These are phyloP conservation scores for Aplodontia rufa DNA, from an alignment of 2,113 vertebrate genomes.

Conservation along the genomic window DNA sequence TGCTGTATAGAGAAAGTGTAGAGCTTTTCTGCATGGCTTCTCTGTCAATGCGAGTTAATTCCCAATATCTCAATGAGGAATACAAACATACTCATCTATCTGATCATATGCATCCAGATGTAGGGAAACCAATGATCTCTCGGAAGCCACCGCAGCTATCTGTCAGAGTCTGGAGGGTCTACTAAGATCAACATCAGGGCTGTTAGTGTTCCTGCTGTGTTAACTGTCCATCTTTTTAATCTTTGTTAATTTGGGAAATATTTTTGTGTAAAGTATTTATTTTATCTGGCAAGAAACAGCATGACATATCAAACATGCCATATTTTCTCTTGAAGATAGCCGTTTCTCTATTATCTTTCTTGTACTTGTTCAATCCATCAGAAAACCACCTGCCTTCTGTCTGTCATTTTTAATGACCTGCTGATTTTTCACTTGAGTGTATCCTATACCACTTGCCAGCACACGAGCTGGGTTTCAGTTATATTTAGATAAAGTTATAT, in stretches of 20 bases:
- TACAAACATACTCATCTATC: not conserved
- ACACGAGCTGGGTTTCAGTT: not conserved
- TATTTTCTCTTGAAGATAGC: not conserved
- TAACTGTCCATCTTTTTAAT: conserved; percentile 9
- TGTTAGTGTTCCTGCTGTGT: not conserved
- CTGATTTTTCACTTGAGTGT: not conserved
- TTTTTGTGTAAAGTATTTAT: not conserved
- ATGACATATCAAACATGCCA: not conserved
- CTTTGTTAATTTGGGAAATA: conserved; percentile 38
- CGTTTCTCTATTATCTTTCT: not conserved
- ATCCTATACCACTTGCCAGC: not conserved
- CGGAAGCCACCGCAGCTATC: not conserved
- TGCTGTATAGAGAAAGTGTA: not conserved
- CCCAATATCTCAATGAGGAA: not conserved
- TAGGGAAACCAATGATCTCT: not conserved
- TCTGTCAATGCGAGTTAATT: not conserved
- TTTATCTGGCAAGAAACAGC: conserved; percentile 17
- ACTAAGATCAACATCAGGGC: not conserved
- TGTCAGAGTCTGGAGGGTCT: not conserved
- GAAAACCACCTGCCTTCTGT: not conserved
- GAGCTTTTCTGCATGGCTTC: not conserved
- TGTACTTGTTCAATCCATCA: not conserved
- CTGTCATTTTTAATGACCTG: not conserved
- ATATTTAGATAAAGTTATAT: not conserved
- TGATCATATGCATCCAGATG: not conserved